phyloP scores from a whole-genome alignment of 1,140 invertebrate genomes.

The Condylostylus longicornis region DNA sequence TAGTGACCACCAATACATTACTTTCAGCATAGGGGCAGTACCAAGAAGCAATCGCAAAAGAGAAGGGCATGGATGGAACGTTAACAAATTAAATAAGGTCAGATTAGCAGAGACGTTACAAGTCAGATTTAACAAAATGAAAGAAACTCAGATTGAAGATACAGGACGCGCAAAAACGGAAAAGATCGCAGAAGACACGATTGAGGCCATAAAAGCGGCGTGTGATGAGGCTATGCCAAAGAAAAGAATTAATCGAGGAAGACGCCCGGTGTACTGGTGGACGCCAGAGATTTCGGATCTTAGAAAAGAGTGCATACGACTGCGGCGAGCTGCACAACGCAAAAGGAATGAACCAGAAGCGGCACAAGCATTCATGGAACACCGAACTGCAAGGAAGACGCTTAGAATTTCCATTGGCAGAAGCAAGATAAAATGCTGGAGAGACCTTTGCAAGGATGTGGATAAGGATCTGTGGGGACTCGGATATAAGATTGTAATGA shows the following conservation, averaged over 20 bases:
- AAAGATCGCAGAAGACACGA: background rate
- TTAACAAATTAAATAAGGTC: background rate
- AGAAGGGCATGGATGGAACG: no score
- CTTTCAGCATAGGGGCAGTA: background rate
- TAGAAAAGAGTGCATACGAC: no score
- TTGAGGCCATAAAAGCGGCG: no score
- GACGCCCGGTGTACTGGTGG: no score
- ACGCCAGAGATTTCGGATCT: no score
- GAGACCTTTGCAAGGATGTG: conserved; percentile 7
- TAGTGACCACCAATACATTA: conserved; percentile 5
- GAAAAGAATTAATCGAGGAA: no score
- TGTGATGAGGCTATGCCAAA: no score
- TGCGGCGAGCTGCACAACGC: no score
- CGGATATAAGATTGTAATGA: conserved; percentile 12
- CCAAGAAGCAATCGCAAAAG: background rate
- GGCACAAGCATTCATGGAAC: no score
- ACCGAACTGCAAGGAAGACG: conserved; percentile 3
- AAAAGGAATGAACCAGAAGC: no score
- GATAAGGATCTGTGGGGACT: conserved; percentile 11
- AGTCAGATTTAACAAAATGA: no score
- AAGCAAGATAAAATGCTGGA: conserved; percentile 7
- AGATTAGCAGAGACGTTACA: background rate
- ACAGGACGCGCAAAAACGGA: background rate
- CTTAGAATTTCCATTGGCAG: conserved; percentile 8
- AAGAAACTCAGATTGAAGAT: background rate